Conservation (phyloP, 1,140 invertebrate species). For the Philotrypesis tridentata region DNA sequence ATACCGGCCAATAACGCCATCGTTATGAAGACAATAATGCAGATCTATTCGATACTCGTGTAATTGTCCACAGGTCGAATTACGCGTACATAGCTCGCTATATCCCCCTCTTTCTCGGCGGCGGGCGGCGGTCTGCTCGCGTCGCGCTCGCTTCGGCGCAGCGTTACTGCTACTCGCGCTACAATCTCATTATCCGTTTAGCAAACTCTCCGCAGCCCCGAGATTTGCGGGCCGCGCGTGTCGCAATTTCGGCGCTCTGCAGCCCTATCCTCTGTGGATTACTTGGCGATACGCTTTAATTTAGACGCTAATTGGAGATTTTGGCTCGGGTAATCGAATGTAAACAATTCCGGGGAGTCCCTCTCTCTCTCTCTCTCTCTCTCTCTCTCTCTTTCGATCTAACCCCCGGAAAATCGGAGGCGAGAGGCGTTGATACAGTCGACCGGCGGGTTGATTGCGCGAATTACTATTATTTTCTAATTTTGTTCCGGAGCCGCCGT, state of each 20-base stretch:
- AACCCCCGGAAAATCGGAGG: neutral
- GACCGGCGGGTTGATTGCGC: neutral
- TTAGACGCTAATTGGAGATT: constrained; percentile 39
- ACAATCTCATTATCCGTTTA: constrained; percentile 36
- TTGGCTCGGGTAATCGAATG: constrained; percentile 40
- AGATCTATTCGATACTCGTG: constrained; percentile 29
- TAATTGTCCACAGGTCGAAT: constrained; percentile 28
- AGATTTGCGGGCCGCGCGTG: constrained; percentile 33
- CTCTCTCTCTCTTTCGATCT: too few species aligned
- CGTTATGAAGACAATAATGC: constrained; percentile 38
- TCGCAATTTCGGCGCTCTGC: constrained; percentile 29
- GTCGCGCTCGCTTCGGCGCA: neutral
- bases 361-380: too few species aligned
- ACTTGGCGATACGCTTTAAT: constrained; percentile 45
- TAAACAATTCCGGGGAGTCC: constrained; percentile 29
- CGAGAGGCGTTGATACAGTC: neutral
- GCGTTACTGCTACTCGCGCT: neutral
- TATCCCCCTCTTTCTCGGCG: neutral
- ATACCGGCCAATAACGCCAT: constrained; percentile 28
- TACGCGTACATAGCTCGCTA: constrained; percentile 3
- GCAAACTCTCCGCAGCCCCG: constrained; percentile 27
- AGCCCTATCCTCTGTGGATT: constrained; percentile 20
- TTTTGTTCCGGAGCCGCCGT: neutral
- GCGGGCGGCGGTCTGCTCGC: neutral
- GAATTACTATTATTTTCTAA: constrained; percentile 6